Evolutionary conservation across 2,113 vertebrate species (phyloP).

Genomic region (Callocephalon fimbriatum): DNA sequence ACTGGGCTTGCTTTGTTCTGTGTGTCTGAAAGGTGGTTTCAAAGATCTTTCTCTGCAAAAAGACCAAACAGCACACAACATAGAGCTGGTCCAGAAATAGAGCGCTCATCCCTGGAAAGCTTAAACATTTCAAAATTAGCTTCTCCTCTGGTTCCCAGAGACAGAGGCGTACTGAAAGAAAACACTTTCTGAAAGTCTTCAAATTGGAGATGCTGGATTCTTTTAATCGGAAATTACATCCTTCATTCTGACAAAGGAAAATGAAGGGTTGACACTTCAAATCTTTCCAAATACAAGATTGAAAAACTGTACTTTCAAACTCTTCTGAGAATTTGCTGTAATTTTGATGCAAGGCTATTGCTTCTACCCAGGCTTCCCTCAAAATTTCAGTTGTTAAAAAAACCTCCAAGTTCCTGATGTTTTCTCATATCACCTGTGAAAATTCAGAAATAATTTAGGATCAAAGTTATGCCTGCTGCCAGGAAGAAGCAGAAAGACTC

Average conservation of each 20-base stretch:
- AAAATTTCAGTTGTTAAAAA: background rate
- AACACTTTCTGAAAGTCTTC: background rate
- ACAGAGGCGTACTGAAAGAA: background rate
- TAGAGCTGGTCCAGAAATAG: background rate
- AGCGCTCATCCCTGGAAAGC: background rate
- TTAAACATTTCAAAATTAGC: background rate
- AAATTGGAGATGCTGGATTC: background rate
- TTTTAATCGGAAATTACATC: background rate
- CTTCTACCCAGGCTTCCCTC: background rate
- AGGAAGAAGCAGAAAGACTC: background rate
- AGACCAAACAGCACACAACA: background rate
- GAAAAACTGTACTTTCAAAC: background rate
- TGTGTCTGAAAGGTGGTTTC: background rate
- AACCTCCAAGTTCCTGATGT: background rate
- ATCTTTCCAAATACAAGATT: background rate
- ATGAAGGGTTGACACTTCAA: background rate
- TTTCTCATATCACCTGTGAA: background rate
- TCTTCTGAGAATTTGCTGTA: background rate
- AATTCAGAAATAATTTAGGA: background rate
- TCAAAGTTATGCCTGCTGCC: background rate
- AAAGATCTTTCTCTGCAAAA: background rate
- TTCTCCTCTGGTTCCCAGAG: background rate
- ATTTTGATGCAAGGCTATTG: background rate
- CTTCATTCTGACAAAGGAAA: constrained; percentile 8
- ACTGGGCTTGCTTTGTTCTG: background rate